Evolutionary conservation across 2,797 vertebrate genomes (phyloP).

Genomic region (Mus minutoides): DNA sequence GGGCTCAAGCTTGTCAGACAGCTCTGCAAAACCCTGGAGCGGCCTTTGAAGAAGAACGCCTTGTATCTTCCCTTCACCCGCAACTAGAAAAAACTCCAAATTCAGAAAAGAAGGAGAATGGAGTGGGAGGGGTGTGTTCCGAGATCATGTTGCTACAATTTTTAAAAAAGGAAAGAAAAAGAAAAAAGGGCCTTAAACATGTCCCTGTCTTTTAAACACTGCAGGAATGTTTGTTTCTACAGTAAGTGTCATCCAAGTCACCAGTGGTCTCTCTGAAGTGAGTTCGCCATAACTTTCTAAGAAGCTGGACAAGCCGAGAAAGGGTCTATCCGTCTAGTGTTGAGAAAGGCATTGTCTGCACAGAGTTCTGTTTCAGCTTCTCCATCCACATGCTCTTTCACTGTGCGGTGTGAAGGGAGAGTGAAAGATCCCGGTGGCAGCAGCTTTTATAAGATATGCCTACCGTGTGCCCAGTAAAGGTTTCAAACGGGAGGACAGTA

Average conservation of each 20-base stretch:
- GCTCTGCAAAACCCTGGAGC: neutral
- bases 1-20: slow-evolving; percentile 64
- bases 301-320: slow-evolving; percentile 17
- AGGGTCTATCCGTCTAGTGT: neutral
- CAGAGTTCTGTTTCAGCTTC: neutral
- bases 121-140: neutral
- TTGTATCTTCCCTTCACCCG: neutral
- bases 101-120: neutral
- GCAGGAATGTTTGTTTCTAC: slow-evolving; percentile 35
- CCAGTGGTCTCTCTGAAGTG: slow-evolving; percentile 37
- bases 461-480: neutral
- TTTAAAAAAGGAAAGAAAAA: neutral
- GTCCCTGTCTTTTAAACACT: neutral
- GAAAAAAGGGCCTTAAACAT: neutral
- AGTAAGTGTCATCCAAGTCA: slow-evolving; percentile 52
- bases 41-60: slow-evolving; percentile 25
- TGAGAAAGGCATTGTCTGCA: neutral
- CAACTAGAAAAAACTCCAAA: slow-evolving; percentile 39
- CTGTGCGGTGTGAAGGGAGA: neutral
- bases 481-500: neutral
- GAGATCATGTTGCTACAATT: neutral
- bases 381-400: neutral
- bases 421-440: neutral
- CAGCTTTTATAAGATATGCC: neutral
- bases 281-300: slow-evolving; percentile 22